A percentile compares a stretch with the other conserved stretches of the same genome.
Conservation (phyloP, 2,888 invertebrate species). For the Mesorhabditis belari region DNA sequence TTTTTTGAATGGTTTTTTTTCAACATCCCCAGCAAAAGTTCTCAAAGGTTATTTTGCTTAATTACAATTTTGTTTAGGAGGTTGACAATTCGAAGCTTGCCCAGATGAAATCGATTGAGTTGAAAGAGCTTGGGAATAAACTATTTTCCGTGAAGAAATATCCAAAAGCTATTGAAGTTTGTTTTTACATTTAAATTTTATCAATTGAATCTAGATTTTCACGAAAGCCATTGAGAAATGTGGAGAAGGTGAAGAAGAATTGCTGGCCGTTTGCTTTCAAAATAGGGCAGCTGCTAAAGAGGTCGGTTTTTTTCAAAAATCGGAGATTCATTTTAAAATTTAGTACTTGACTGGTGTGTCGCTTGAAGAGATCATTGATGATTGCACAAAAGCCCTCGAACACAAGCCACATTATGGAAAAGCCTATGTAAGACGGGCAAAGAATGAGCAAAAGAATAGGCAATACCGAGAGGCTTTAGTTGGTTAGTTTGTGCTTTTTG, state of each 20-base stretch:
- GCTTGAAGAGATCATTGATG: slow-evolving; percentile 7
- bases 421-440: slow-evolving; percentile 45
- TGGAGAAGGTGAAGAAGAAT: slow-evolving; percentile 3
- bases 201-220: slow-evolving; percentile 4
- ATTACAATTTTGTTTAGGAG: neutral
- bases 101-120: slow-evolving; percentile 1
- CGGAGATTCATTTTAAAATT: neutral
- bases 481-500: neutral
- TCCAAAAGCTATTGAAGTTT: slow-evolving; percentile 11
- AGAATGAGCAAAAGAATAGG: too few relatives aligned
- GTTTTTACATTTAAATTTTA: neutral
- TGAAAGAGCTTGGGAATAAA: slow-evolving; percentile 11
- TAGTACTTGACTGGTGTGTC: neutral
- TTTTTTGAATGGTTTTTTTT: too few relatives aligned
- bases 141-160: slow-evolving; percentile 9
- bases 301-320: slow-evolving; percentile 1
- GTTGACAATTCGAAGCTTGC: too few relatives aligned
- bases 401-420: slow-evolving; percentile 56
- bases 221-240: slow-evolving; percentile 4
- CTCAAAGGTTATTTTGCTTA: too few relatives aligned
- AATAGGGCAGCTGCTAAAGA: slow-evolving; percentile 13
- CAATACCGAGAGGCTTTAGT: slow-evolving; percentile 4
- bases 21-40: too few relatives aligned
- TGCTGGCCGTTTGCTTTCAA: slow-evolving; percentile 10
- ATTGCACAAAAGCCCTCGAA: slow-evolving; percentile 13